A percentile compares a stretch with the other conserved stretches of the same genome.
Conservation (phyloP, 2,113 vertebrate genomes). For the Petaurus breviceps region DNA sequence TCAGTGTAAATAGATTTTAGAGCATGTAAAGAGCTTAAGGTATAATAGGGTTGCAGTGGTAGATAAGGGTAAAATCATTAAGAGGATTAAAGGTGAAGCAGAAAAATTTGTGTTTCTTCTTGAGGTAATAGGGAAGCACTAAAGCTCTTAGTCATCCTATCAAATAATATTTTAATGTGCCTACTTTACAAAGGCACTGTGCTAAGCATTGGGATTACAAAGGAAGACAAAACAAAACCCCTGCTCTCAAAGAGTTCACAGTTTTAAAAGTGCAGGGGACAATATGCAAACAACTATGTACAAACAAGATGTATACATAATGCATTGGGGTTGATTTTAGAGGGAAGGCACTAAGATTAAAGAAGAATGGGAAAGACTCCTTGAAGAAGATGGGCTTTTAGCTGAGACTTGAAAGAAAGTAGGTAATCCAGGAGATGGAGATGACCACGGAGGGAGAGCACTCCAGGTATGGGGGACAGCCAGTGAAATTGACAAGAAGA, state of each 20-base stretch:
- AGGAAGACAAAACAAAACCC: neutral
- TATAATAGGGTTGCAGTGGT: neutral
- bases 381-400: neutral
- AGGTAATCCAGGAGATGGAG: neutral
- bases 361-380: neutral
- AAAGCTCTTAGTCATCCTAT: neutral
- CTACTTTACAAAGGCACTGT: neutral
- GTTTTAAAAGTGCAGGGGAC: neutral
- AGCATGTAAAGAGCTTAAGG: neutral
- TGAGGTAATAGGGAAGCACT: neutral
- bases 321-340: neutral
- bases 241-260: neutral
- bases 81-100: neutral
- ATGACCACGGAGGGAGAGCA: neutral
- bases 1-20: neutral
- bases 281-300: neutral
- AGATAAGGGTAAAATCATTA: neutral
- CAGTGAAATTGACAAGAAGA: neutral
- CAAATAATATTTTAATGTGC: neutral
- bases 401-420: neutral
- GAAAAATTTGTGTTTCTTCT: neutral
- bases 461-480: neutral
- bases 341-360: neutral
- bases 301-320: neutral
- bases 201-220: too few species aligned